Conservation (phyloP, 2,888 invertebrate species). For the Eledone cirrhosa region DNA sequence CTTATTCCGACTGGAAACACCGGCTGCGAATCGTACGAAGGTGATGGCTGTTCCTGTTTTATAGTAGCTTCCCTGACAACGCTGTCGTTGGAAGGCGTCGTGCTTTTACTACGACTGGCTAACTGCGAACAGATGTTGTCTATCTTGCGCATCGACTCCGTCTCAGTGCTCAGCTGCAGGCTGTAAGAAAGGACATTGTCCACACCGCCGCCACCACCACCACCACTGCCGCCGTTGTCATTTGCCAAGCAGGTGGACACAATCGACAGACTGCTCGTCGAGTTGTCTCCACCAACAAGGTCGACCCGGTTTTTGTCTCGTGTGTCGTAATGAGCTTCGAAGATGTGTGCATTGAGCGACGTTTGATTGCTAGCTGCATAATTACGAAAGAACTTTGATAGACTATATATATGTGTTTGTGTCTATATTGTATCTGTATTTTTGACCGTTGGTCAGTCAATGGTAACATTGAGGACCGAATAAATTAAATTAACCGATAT, state of each 20-base stretch:
- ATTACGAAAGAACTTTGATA: no score
- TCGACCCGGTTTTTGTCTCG: slow-evolving; percentile 33
- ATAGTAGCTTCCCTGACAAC: slow-evolving; percentile 25
- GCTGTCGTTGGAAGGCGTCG: slow-evolving; percentile 28
- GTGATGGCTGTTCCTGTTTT: slow-evolving; percentile 41
- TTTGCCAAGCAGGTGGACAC: background rate
- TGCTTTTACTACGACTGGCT: slow-evolving; percentile 37
- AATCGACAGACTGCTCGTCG: background rate
- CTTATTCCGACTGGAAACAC: slow-evolving; percentile 7
- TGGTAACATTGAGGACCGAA: no score
- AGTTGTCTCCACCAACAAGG: background rate
- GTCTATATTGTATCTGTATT: slow-evolving; percentile 55
- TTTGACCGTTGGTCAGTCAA: no score
- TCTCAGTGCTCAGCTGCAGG: slow-evolving; percentile 30
- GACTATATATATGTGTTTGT: no score
- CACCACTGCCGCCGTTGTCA: background rate
- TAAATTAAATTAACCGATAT: no score
- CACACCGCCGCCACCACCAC: background rate
- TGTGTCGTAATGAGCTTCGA: slow-evolving; percentile 49
- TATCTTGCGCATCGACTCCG: slow-evolving; percentile 42
- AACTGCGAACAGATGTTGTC: slow-evolving; percentile 53
- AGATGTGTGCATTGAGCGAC: slow-evolving; percentile 52
- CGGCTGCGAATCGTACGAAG: slow-evolving; percentile 27
- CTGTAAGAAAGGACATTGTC: background rate
- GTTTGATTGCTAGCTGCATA: slow-evolving; percentile 49